Evolutionary conservation across 2,113 vertebrate genomes (phyloP), one percentile per base, ranked within the genome.

Genomic region (Prietella phreatophila): DNA sequence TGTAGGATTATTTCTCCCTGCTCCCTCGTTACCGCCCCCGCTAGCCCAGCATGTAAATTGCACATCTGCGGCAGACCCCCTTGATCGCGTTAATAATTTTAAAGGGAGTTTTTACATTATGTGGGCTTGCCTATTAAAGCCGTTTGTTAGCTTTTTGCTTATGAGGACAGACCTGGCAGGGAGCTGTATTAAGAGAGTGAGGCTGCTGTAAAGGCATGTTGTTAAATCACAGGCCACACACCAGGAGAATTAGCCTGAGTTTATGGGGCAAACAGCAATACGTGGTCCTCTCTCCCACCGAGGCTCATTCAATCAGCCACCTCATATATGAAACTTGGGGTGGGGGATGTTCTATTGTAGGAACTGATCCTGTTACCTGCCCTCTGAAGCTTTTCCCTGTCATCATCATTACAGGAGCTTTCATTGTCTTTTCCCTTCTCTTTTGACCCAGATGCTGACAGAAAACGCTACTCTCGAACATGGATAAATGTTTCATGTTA

Each of bases 101-200:
- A 92, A 92, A 90, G 89, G 90, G 90, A 91, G 90, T 89, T 91
- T 91, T 87, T 90, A 86, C 87, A 91, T 92, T 91, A 91, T 91
- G 89, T 91, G 87, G 89, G 87, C 93, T 93, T 91, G 92, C 94
- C 95, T 95, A 95, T 96, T 96, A 96, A 96, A 95, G 94, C 93
- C 94, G 94, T 96, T 96, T 95, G 95, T 96, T 96, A 96, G 93
- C 92, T 92, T 93, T 92, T 94, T 90, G 94, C 95, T 95, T 95
- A 96, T 96, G 94, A 95, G 94, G 93, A 94, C 93, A 93, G 93
- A 93, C 93, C 93, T 93, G 93, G 93, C 92, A 93, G 94, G 94
- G 93, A 94, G 93, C 94, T 92, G 93, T 93, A 95, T 94, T 94
- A 94, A 94, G 92, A 27, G 85, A 81, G 61, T 25, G 83, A 80